phyloP scores from a whole-genome alignment of 2,113 vertebrate species.

The Istiophorus platypterus region DNA sequence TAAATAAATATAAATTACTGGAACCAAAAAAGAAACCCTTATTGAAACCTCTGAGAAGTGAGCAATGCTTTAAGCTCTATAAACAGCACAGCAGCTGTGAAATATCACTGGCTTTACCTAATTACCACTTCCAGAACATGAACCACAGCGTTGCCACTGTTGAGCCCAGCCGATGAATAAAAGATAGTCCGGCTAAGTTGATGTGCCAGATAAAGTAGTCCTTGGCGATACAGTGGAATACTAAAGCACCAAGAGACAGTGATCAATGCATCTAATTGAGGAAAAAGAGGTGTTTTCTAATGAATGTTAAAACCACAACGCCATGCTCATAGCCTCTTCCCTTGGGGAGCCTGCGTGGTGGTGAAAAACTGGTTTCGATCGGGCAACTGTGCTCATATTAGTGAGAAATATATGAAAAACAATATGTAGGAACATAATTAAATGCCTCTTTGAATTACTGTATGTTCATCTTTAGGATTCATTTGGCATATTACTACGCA shows the following conservation, averaged over 20 bases:
- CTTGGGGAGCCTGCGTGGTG: not conserved
- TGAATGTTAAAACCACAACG: not conserved
- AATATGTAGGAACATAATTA: not conserved
- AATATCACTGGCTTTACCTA: constrained; percentile 43
- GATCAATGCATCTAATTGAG: constrained; percentile 13
- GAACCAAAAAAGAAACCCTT: constrained; percentile 10
- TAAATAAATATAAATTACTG: not conserved
- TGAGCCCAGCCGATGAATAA: constrained; percentile 43
- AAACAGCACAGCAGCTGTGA: constrained; percentile 37
- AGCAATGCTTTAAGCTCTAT: constrained; percentile 9
- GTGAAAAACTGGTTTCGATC: not conserved
- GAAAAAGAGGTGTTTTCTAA: not conserved
- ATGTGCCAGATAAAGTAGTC: constrained; percentile 34
- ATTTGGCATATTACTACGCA: not conserved
- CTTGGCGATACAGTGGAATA: not conserved
- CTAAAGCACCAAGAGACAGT: constrained; percentile 32
- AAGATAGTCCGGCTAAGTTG: constrained; percentile 32
- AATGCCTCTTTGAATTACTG: not conserved
- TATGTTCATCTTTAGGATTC: not conserved
- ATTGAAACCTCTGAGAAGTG: not conserved
- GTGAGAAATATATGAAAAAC: not conserved
- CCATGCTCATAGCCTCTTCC: not conserved
- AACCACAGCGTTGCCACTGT: constrained; percentile 26
- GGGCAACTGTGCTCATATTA: not conserved
- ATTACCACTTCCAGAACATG: constrained; percentile 47